phyloP scores from a whole-genome alignment of 2,888 invertebrate species.

The Lithodes maja region DNA sequence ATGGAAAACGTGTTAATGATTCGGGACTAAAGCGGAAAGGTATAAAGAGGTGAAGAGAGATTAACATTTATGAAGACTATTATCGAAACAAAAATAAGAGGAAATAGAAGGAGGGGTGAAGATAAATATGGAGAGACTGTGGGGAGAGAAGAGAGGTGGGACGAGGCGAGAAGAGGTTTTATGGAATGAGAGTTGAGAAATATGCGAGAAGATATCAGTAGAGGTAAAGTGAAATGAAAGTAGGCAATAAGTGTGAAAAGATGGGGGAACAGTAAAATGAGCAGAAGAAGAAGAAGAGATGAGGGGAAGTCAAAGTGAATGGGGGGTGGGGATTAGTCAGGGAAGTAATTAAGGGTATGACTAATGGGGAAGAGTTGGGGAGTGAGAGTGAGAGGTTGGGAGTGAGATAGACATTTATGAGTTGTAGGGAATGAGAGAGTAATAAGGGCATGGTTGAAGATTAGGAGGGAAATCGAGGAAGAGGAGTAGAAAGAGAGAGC shows the following conservation, averaged over 20 bases:
- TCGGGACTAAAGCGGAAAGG: too few relatives aligned
- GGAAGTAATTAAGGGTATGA: neutral
- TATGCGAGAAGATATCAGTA: too few relatives aligned
- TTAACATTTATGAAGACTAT: too few relatives aligned
- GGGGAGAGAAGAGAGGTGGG: conserved; percentile 11
- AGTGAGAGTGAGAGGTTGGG: neutral
- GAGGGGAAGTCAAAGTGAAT: neutral
- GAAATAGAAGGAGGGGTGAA: neutral
- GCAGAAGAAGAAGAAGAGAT: neutral
- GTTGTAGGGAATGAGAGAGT: neutral
- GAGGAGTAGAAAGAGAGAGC: neutral
- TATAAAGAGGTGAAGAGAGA: too few relatives aligned
- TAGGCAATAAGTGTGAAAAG: neutral
- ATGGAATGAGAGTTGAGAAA: too few relatives aligned
- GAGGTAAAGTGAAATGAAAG: too few relatives aligned
- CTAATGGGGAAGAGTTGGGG: neutral
- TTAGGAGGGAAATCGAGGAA: neutral
- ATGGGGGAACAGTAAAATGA: neutral
- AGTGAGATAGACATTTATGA: neutral
- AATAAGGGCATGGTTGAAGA: neutral
- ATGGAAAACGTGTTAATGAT: too few relatives aligned
- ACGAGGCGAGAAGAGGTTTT: neutral
- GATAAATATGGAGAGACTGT: neutral
- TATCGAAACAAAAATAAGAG: neutral
- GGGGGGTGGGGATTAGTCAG: neutral